phyloP scores from a whole-genome alignment of 2,113 vertebrate species.

The Cyanoramphus novaezelandiae region DNA sequence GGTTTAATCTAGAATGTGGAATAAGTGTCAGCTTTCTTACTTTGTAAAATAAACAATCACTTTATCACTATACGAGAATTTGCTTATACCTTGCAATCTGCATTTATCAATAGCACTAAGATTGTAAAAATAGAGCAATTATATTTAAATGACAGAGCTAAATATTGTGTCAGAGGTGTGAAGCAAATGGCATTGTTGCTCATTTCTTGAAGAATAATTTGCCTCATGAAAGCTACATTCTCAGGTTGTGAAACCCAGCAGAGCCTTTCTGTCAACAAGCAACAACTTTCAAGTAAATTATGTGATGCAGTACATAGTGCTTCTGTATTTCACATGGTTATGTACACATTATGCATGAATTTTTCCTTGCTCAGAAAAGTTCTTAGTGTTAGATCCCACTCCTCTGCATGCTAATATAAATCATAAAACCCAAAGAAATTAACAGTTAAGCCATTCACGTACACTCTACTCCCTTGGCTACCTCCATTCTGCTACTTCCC shows the following conservation, averaged over 20 bases:
- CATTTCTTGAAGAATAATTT: slow-evolving; percentile 62
- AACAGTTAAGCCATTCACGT: slow-evolving; percentile 48
- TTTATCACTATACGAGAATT: slow-evolving; percentile 16
- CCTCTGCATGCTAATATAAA: slow-evolving; percentile 44
- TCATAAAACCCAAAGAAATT: background rate
- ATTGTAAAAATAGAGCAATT: slow-evolving; percentile 71
- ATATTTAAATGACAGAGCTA: slow-evolving; percentile 69
- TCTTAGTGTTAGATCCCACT: slow-evolving; percentile 11
- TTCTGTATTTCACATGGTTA: slow-evolving; percentile 56
- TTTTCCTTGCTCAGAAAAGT: background rate
- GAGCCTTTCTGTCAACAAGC: slow-evolving; percentile 67
- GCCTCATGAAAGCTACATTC: slow-evolving; percentile 63
- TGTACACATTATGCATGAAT: background rate
- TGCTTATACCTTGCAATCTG: slow-evolving; percentile 54
- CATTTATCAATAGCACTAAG: slow-evolving; percentile 68
- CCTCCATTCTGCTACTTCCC: slow-evolving; percentile 37
- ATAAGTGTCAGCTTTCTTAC: background rate
- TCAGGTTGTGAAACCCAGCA: slow-evolving; percentile 52
- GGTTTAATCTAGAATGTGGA: background rate
- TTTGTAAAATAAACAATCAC: background rate
- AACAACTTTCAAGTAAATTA: slow-evolving; percentile 71
- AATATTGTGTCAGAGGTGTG: slow-evolving; percentile 77
- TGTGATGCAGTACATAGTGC: slow-evolving; percentile 28
- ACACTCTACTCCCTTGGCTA: slow-evolving; percentile 37
- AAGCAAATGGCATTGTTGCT: slow-evolving; percentile 62